These are phyloP conservation scores for Calameuta filiformis DNA, from an alignment of 2,888 invertebrate genomes.

Conservation along the genomic window DNA sequence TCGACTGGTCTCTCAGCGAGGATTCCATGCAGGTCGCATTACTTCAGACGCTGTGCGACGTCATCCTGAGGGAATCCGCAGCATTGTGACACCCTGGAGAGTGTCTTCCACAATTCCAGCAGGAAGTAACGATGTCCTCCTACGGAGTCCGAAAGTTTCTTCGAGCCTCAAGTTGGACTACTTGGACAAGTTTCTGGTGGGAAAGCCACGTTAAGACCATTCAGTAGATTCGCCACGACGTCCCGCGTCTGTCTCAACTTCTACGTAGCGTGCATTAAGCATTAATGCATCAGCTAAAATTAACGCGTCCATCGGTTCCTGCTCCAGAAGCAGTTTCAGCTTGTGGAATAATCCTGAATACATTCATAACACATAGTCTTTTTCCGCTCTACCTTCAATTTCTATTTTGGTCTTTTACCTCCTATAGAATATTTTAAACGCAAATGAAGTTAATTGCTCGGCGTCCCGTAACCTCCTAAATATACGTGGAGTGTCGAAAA, in stretches of 20 bases:
- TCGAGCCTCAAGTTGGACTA: neutral
- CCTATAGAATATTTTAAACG: neutral
- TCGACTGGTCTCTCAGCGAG: neutral
- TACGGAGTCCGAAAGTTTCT: neutral
- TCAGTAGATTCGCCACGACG: neutral
- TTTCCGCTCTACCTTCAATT: neutral
- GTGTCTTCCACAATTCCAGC: neutral
- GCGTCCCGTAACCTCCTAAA: neutral
- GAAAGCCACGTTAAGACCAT: neutral
- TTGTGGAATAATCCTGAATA: neutral
- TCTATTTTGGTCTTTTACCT: neutral
- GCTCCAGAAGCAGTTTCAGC: neutral
- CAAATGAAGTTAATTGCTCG: neutral
- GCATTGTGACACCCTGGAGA: neutral
- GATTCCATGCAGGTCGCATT: too few relatives aligned
- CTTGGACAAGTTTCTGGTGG: neutral
- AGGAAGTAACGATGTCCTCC: neutral
- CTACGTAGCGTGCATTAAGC: neutral
- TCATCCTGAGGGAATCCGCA: neutral
- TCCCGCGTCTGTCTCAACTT: neutral
- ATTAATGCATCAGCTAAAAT: neutral
- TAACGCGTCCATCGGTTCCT: neutral
- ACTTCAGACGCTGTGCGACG: neutral
- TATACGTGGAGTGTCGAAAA: neutral
- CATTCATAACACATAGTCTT: neutral